Conservation (phyloP, 2,113 vertebrate genomes). For the Emydocephalus ijimae region DNA sequence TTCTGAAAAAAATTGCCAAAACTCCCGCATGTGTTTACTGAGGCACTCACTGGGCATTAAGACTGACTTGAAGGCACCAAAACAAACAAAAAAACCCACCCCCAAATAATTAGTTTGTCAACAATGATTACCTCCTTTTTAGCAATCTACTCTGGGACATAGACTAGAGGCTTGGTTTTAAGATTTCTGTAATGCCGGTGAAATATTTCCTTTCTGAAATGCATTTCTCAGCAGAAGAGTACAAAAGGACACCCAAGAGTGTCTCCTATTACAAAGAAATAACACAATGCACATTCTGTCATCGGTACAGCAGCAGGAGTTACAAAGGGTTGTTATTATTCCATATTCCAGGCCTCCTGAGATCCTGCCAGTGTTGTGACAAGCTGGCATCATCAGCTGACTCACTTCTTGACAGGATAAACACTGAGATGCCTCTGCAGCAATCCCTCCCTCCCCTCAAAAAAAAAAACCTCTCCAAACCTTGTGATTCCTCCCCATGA, state of each 20-base stretch:
- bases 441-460: background rate
- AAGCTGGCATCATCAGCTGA: slow-evolving; percentile 44
- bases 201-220: slow-evolving; percentile 13
- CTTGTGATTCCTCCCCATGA: slow-evolving; percentile 43
- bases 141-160: background rate
- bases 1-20: background rate
- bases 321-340: slow-evolving; percentile 37
- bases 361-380: slow-evolving; percentile 50
- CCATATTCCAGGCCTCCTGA: slow-evolving; percentile 35
- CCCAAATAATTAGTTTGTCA: background rate
- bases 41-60: background rate
- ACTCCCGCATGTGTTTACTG: background rate
- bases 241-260: slow-evolving; percentile 28
- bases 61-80: background rate
- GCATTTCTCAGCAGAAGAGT: slow-evolving; percentile 18
- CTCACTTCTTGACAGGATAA: slow-evolving; percentile 53
- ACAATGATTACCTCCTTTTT: background rate
- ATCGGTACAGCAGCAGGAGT: background rate
- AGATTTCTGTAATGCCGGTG: background rate
- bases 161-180: background rate
- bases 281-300: slow-evolving; percentile 12
- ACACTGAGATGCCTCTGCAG: slow-evolving; percentile 41
- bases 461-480: slow-evolving; percentile 28
- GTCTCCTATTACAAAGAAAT: slow-evolving; percentile 19
- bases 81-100: background rate